Conservation (phyloP, 2,888 invertebrate species). For the Polia nebulosa region DNA sequence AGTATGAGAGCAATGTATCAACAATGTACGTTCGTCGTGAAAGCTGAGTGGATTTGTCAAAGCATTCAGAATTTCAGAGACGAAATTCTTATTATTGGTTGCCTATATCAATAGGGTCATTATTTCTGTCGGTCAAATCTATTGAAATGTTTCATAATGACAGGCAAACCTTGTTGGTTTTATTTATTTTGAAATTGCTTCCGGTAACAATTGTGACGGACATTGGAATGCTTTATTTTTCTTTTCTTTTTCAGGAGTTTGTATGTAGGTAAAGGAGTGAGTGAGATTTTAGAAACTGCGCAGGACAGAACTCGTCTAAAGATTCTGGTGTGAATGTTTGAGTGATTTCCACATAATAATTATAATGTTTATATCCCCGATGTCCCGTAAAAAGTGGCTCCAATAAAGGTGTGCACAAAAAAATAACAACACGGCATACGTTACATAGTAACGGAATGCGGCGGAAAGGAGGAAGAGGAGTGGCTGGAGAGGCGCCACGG, state of each 20-base stretch:
- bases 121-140: slow-evolving; percentile 22
- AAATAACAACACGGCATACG: no score
- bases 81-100: slow-evolving; percentile 42
- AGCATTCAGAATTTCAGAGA: slow-evolving; percentile 40
- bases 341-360: no score
- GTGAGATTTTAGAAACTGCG: no score
- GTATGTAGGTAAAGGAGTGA: no score
- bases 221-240: neutral
- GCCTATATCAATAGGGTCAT: slow-evolving; percentile 38
- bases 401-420: no score
- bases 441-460: no score
- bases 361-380: no score
- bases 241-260: neutral
- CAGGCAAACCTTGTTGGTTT: slow-evolving; percentile 5
- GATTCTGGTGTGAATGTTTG: no score
- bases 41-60: slow-evolving; percentile 41
- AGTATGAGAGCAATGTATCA: slow-evolving; percentile 19
- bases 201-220: neutral
- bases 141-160: slow-evolving; percentile 34
- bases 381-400: no score
- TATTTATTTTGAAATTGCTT: slow-evolving; percentile 37
- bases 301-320: no score
- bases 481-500: no score
- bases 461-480: no score
- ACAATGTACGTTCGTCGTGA: slow-evolving; percentile 20